Conservation (phyloP, 2,797 vertebrate species). For the Centropyge bicolor region DNA sequence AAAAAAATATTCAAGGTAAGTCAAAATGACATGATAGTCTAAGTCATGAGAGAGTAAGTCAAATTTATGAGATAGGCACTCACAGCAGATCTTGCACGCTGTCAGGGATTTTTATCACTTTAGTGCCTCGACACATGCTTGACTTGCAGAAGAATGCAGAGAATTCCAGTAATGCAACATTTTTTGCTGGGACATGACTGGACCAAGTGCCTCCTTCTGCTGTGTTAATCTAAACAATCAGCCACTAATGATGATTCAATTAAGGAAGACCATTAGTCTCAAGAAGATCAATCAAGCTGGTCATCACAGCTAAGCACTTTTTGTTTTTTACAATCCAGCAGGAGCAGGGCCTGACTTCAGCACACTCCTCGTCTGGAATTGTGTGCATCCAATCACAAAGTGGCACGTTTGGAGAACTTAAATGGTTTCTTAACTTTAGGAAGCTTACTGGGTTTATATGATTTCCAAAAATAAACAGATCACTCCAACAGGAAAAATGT, state of each 20-base stretch:
- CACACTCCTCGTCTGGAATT: conserved; percentile 62
- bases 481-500: not conserved
- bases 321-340: conserved; percentile 61
- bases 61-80: not conserved
- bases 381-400: conserved; percentile 67
- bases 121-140: not conserved
- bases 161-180: conserved; percentile 21
- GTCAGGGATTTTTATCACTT: conserved; percentile 7
- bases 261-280: conserved; percentile 70
- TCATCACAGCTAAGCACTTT: conserved; percentile 82
- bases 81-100: not conserved
- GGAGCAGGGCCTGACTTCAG: conserved; percentile 76
- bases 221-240: conserved; percentile 69
- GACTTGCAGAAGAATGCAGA: conserved; percentile 17
- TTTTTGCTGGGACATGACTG: conserved; percentile 44
- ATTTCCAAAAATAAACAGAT: not conserved
- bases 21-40: not conserved
- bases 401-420: conserved; percentile 43
- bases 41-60: not conserved
- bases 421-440: conserved; percentile 13
- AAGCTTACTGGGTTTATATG: not conserved
- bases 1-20: not conserved
- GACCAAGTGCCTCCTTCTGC: conserved; percentile 56
- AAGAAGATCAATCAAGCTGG: conserved; percentile 66
- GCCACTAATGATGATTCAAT: conserved; percentile 73